A percentile compares a stretch with the other conserved stretches of the same genome.
phyloP scores from a whole-genome alignment of 2,113 vertebrate genomes.

The Podilymbus podiceps region DNA sequence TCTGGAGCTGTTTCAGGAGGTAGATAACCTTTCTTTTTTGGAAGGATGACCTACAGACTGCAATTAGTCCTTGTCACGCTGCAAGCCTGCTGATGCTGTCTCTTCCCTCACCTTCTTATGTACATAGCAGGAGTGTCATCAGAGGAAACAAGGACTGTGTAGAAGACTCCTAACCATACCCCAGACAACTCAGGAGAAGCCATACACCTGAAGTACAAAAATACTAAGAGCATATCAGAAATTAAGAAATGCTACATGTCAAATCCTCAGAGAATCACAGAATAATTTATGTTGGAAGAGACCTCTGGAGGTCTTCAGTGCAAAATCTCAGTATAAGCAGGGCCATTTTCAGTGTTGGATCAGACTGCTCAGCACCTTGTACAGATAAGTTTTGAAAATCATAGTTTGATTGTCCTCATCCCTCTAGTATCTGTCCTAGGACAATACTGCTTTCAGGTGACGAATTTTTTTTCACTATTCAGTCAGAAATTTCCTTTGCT shows the following conservation, averaged over 20 bases:
- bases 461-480: background rate
- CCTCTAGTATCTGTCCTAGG: background rate
- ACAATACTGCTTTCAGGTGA: background rate
- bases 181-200: background rate
- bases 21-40: background rate
- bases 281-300: background rate
- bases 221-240: accelerated
- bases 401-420: background rate
- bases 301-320: background rate
- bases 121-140: background rate
- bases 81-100: background rate
- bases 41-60: background rate
- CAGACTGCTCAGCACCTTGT: background rate
- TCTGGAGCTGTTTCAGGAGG: background rate
- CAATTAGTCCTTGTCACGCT: background rate
- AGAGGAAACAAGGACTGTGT: background rate
- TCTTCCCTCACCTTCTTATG: background rate
- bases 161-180: background rate
- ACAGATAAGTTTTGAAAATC: background rate
- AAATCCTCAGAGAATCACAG: background rate
- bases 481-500: background rate
- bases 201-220: background rate
- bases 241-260: background rate
- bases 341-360: background rate
- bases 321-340: background rate